A percentile compares a stretch with the other conserved stretches of the same genome.
phyloP scores from a whole-genome alignment of 1,140 invertebrate species.

The Eupristina koningsbergeri region DNA sequence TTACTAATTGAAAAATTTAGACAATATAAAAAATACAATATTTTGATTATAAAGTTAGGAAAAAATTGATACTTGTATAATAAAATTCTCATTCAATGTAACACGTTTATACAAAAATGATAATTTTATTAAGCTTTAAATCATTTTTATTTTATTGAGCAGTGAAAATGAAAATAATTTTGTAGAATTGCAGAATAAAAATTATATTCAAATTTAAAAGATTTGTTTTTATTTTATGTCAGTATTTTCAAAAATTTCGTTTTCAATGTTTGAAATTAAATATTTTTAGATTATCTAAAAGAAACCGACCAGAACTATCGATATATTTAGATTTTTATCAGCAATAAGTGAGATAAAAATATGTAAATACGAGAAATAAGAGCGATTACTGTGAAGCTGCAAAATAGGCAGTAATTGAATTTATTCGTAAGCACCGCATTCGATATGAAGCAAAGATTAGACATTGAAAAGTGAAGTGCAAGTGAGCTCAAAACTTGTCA shows the following conservation, averaged over 20 bases:
- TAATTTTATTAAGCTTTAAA: background rate
- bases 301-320: too few relatives aligned
- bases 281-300: too few relatives aligned
- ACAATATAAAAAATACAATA: background rate
- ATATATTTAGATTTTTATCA: too few relatives aligned
- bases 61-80: background rate
- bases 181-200: too few relatives aligned
- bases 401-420: background rate
- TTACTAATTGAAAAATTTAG: background rate
- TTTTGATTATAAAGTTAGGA: background rate
- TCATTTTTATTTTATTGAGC: background rate
- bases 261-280: too few relatives aligned
- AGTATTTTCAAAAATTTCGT: too few relatives aligned
- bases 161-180: background rate
- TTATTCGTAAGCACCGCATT: background rate
- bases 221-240: too few relatives aligned
- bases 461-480: background rate
- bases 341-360: too few relatives aligned
- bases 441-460: background rate
- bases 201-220: too few relatives aligned
- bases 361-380: too few relatives aligned
- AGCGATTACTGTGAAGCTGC: too few relatives aligned
- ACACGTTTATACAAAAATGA: background rate
- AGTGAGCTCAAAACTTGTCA: background rate
- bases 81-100: background rate